Percentiles rank a stretch among this genome's conserved stretches.
phyloP scores from a whole-genome alignment of 2,888 invertebrate genomes.

The Ormia ochracea region DNA sequence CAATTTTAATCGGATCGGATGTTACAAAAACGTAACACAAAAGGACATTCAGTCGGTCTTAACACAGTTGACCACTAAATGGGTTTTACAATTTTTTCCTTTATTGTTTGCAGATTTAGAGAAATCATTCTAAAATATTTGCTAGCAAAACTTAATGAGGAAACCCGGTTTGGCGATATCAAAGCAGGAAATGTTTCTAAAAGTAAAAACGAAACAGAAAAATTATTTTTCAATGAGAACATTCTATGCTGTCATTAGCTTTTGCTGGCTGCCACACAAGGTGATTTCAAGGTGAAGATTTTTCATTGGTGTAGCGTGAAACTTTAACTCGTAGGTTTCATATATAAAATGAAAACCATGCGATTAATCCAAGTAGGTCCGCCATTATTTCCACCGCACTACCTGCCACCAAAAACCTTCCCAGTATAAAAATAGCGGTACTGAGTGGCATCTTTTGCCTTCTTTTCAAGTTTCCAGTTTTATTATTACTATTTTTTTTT shows the following conservation, averaged over 20 bases:
- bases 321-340: no score
- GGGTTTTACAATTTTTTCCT: not conserved
- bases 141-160: no score
- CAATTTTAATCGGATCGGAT: constrained; percentile 32
- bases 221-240: no score
- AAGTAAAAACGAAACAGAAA: no score
- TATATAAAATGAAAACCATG: no score
- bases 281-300: no score
- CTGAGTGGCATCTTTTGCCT: constrained; percentile 3
- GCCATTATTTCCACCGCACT: not conserved
- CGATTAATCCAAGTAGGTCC: constrained; percentile 6
- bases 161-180: no score
- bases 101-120: not conserved
- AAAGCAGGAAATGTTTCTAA: no score
- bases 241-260: no score
- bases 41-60: not conserved
- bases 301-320: no score
- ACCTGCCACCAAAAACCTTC: constrained; percentile 24
- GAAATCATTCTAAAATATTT: not conserved
- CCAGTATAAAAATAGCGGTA: constrained; percentile 32
- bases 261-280: no score
- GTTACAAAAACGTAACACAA: not conserved
- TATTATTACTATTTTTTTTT: not conserved
- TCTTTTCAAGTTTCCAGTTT: not conserved
- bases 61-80: not conserved